phyloP scores from a whole-genome alignment of 2,888 invertebrate species.

The Dilophus febrilis region DNA sequence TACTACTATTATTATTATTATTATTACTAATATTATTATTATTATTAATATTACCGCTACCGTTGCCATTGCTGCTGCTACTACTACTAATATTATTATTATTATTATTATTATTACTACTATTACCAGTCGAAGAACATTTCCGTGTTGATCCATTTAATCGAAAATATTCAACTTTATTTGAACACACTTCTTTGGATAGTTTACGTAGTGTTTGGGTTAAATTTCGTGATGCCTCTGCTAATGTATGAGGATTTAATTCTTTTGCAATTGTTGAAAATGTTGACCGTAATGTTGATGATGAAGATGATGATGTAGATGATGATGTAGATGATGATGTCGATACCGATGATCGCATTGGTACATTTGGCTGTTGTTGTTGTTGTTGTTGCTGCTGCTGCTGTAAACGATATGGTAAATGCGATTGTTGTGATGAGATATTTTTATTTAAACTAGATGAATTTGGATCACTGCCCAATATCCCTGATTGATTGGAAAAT shows the following conservation, averaged over 20 bases:
- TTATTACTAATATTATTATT: no score
- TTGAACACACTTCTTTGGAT: constrained; percentile 74
- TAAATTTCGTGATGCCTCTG: constrained; percentile 80
- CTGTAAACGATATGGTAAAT: no score
- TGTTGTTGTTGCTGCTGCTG: background rate
- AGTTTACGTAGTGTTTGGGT: constrained; percentile 81
- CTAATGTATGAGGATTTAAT: constrained; percentile 54
- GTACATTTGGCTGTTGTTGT: constrained; percentile 6
- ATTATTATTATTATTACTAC: constrained; percentile 26
- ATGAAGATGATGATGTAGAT: constrained; percentile 15
- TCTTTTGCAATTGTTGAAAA: constrained; percentile 9
- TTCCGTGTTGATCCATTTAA: constrained; percentile 30
- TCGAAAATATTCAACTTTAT: constrained; percentile 35
- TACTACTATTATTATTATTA: background rate
- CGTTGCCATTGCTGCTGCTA: no score
- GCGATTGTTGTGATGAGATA: no score
- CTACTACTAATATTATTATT: background rate
- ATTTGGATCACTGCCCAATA: no score
- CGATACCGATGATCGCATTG: background rate
- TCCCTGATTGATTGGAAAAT: no score
- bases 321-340: no score
- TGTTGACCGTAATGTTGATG: background rate
- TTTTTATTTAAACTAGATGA: no score
- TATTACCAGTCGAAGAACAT: constrained; percentile 10
- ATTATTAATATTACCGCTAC: no score